Percentiles rank a stretch among this genome's conserved stretches.
These are phyloP conservation scores for Drosophila insularis DNA, from an alignment of 1,140 invertebrate genomes.

Conservation along the genomic window DNA sequence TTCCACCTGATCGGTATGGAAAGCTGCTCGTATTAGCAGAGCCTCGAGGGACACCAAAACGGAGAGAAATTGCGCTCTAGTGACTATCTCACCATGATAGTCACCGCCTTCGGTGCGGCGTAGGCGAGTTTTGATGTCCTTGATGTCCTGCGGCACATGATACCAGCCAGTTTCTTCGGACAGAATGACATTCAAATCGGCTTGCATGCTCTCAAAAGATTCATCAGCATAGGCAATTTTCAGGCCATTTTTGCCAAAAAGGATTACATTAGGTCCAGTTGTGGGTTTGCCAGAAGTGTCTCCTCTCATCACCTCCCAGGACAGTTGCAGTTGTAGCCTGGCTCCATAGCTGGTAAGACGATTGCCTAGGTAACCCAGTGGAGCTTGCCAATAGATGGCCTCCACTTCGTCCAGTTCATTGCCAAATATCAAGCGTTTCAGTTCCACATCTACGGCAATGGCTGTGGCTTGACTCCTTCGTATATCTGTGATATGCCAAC, in stretches of 20 bases:
- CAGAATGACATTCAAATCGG: slow-evolving; percentile 86
- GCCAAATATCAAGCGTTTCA: slow-evolving; percentile 84
- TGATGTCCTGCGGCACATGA: slow-evolving; percentile 85
- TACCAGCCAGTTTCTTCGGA: slow-evolving; percentile 89
- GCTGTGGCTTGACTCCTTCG: slow-evolving; percentile 83
- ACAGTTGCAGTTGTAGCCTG: slow-evolving; percentile 88
- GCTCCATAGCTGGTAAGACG: slow-evolving; percentile 90
- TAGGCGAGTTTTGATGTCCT: slow-evolving; percentile 85
- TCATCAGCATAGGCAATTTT: slow-evolving; percentile 88
- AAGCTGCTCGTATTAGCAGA: slow-evolving; percentile 94
- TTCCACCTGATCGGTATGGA: slow-evolving; percentile 96
- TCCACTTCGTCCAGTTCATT: slow-evolving; percentile 88
- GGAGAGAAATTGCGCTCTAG: slow-evolving; percentile 91
- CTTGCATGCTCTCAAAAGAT: slow-evolving; percentile 81
- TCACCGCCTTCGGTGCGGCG: slow-evolving; percentile 83
- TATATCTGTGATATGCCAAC: slow-evolving; percentile 87
- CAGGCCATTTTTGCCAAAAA: slow-evolving; percentile 89
- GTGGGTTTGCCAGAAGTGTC: slow-evolving; percentile 94
- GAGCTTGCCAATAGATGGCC: slow-evolving; percentile 95
- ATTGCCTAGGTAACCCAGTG: slow-evolving; percentile 88
- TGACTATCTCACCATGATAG: slow-evolving; percentile 86
- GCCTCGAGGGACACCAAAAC: slow-evolving; percentile 91
- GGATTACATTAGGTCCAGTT: slow-evolving; percentile 92
- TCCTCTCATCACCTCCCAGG: slow-evolving; percentile 93
- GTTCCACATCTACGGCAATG: slow-evolving; percentile 84